Evolutionary conservation across 2,888 invertebrate genomes (phyloP).

Genomic region (Bursaphelenchus okinawaensis): DNA sequence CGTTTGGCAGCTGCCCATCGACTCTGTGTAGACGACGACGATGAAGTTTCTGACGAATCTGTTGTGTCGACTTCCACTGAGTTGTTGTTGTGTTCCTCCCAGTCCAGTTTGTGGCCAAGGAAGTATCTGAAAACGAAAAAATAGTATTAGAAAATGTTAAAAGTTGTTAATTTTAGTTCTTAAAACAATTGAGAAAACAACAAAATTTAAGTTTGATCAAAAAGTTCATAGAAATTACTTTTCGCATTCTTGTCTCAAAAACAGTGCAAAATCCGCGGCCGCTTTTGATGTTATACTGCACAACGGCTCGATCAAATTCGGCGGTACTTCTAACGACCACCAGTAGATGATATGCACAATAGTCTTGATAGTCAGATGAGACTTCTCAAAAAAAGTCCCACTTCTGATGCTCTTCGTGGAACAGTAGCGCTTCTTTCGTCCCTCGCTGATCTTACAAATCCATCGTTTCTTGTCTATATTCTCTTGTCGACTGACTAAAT

Average conservation of each 20-base stretch:
- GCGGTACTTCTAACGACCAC: slow-evolving; percentile 9
- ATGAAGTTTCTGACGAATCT: background rate
- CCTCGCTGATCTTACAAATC: slow-evolving; percentile 14
- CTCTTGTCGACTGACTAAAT: slow-evolving; percentile 11
- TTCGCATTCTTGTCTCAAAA: slow-evolving; percentile 9
- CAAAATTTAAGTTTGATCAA: background rate
- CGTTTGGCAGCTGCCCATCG: slow-evolving; percentile 7
- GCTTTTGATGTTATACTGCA: slow-evolving; percentile 5
- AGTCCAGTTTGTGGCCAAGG: background rate
- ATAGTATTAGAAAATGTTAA: too few relatives aligned
- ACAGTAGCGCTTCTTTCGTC: slow-evolving; percentile 4
- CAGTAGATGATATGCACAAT: slow-evolving; percentile 10
- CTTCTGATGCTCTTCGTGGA: slow-evolving; percentile 8
- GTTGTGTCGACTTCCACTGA: background rate
- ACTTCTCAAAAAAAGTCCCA: slow-evolving; percentile 12
- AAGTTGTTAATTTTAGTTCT: too few relatives aligned
- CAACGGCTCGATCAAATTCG: slow-evolving; percentile 10
- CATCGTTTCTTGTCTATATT: slow-evolving; percentile 15
- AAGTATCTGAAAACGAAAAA: background rate
- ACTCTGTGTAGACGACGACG: background rate
- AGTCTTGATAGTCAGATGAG: slow-evolving; percentile 3
- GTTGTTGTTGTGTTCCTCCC: background rate
- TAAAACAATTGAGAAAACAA: background rate
- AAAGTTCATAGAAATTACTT: background rate
- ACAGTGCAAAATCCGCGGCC: slow-evolving; percentile 1